Evolutionary conservation across 2,113 vertebrate species (phyloP), one percentile per base, ranked within the genome.

Genomic region (Myotis lucifugus): DNA sequence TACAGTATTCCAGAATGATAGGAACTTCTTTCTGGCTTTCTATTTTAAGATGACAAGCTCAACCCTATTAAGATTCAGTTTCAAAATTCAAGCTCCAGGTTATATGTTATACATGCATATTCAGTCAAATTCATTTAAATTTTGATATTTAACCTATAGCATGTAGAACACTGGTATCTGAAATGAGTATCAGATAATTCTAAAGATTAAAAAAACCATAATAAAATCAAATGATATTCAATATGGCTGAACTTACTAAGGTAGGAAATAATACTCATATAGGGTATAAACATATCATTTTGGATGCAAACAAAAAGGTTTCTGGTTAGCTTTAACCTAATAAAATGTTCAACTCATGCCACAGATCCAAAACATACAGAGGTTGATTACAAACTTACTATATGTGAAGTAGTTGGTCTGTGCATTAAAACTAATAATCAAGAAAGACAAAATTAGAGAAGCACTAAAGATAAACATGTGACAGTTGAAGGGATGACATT

Each of bases 371-470:
- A 90, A 73, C 34, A 69, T 9, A 87, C 8, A 87, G 56, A 50
- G 25, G 13, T 66, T 86, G 46, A 86, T 84, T 34, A 76, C 29
- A n/a, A 77, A 86, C 93, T 95, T 82, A 93, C 34, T 93, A 3
- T 82, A 77, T 37, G 11, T 82, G 77, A 77, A 79, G 34, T 64
- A 87, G 59, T 37, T 88, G 46, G n/a, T 83, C 23, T 89, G 11
- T n/a, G 4, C 29, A 91, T 69, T 54, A 67, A 72, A 46, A 23
- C 10, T 42, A 92, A 27, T 37, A 85, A 93, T 87, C 42, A 15
- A 89, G 70, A 93, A 95, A 84, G 83, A 81, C n/a, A 82, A 59
- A 78, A 66, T 59, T 77, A 94, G 50, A 67, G 97, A 76, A 92
- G 40, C 52, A 79, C 17, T 72, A 46, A 76, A 46, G 82, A 89